phyloP scores from a whole-genome alignment of 2,888 invertebrate genomes.

The Latrodectus hesperus region DNA sequence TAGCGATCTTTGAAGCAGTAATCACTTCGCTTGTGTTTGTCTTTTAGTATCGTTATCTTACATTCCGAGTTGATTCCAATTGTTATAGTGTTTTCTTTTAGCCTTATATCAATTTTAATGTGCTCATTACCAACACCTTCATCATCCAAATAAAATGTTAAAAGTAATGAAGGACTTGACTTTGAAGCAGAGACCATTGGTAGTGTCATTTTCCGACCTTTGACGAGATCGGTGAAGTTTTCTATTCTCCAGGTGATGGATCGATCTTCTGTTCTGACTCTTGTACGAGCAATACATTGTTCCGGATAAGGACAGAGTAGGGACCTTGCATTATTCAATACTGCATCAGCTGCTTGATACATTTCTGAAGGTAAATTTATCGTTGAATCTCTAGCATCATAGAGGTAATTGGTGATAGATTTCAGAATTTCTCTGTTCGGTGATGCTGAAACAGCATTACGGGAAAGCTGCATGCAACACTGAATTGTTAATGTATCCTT shows the following conservation, averaged over 20 bases:
- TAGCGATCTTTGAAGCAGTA: neutral
- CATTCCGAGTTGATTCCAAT: neutral
- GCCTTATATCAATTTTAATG: neutral
- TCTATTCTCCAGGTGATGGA: neutral
- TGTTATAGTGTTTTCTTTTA: neutral
- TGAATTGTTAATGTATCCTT: neutral
- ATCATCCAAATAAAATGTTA: neutral
- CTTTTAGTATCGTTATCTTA: neutral
- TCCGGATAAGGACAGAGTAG: neutral
- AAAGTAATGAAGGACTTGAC: neutral
- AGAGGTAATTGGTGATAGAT: no score
- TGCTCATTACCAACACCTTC: neutral
- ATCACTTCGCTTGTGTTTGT: neutral
- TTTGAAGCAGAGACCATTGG: neutral
- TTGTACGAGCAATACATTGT: neutral
- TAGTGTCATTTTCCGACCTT: neutral
- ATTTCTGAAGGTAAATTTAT: no score
- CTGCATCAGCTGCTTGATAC: neutral
- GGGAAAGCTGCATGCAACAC: neutral
- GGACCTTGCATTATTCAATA: neutral
- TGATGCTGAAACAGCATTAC: no score
- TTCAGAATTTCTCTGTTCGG: neutral
- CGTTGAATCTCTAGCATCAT: no score
- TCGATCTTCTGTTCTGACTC: neutral
- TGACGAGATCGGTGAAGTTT: neutral